Conservation (phyloP, 2,888 invertebrate genomes). For the Drosophila rellima region DNA sequence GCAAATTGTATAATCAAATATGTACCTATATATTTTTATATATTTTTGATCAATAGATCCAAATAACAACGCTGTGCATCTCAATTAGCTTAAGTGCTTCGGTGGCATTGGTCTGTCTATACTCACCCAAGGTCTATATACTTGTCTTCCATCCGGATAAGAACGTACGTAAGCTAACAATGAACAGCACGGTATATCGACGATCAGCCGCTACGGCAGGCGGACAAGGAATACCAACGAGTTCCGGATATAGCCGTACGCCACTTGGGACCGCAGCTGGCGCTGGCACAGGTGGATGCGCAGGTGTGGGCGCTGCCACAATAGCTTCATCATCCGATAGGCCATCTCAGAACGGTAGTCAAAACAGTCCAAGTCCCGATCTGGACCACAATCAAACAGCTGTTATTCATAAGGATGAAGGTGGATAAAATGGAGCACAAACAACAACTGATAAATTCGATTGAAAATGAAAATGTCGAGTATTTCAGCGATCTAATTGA, state of each 20-base stretch:
- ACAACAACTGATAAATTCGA: conserved; percentile 7
- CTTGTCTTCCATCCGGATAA: conserved; percentile 92
- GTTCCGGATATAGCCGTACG: conserved; percentile 69
- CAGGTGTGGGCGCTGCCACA: conserved; percentile 22
- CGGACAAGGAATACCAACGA: conserved; percentile 49
- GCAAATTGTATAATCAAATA: too few relatives aligned
- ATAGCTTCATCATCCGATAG: conserved; percentile 36
- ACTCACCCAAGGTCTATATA: conserved; percentile 92
- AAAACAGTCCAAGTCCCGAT: conserved; percentile 28
- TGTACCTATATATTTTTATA: conserved; percentile 60
- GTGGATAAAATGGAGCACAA: conserved; percentile 29
- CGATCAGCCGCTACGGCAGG: conserved; percentile 72
- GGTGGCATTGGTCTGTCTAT: conserved; percentile 90
- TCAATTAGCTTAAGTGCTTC: conserved; percentile 92
- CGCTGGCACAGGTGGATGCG: background rate
- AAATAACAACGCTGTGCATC: conserved; percentile 92
- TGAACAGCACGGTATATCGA: conserved; percentile 83
- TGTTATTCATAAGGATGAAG: conserved; percentile 46
- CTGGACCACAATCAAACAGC: conserved; percentile 35
- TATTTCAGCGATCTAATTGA: background rate
- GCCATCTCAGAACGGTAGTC: conserved; percentile 33
- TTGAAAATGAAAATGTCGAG: background rate
- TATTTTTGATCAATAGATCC: conserved; percentile 87
- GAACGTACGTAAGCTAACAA: conserved; percentile 88
- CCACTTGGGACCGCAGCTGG: conserved; percentile 36